Conservation (phyloP, 53 echinoderm and acorn worm genomes). For the Antedon mediterranea region DNA sequence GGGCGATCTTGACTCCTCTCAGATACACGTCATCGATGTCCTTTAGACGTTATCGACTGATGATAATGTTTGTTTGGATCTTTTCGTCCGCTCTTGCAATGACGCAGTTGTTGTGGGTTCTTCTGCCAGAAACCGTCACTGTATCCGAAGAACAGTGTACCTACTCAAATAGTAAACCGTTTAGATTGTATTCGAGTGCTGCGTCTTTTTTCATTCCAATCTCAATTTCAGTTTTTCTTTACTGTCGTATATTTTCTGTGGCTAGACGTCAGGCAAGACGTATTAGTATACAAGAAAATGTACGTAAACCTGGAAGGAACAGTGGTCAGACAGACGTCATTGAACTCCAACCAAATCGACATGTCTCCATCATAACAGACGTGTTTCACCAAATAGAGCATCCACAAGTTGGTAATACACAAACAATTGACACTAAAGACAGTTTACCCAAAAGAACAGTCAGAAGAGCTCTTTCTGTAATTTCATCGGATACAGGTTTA, state of each 20-base stretch:
- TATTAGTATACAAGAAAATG: not conserved
- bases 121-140: not conserved
- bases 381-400: not conserved
- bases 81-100: not conserved
- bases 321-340: not conserved
- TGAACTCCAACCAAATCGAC: not conserved
- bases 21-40: not conserved
- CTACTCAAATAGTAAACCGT: not conserved
- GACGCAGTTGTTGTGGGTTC: not conserved
- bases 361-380: not conserved
- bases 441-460: not conserved
- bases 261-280: not conserved
- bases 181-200: not conserved
- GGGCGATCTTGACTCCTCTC: not conserved
- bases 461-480: not conserved
- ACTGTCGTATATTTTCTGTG: not conserved
- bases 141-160: not conserved
- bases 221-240: not conserved
- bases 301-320: not conserved
- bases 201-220: not conserved
- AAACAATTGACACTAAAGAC: not conserved
- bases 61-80: not conserved
- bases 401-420: not conserved
- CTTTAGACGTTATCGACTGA: not conserved
- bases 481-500: not conserved